Base-by-base conservation (phyloP, 2,888 invertebrate genomes). In the Drosophila neotestacea region DNA sequence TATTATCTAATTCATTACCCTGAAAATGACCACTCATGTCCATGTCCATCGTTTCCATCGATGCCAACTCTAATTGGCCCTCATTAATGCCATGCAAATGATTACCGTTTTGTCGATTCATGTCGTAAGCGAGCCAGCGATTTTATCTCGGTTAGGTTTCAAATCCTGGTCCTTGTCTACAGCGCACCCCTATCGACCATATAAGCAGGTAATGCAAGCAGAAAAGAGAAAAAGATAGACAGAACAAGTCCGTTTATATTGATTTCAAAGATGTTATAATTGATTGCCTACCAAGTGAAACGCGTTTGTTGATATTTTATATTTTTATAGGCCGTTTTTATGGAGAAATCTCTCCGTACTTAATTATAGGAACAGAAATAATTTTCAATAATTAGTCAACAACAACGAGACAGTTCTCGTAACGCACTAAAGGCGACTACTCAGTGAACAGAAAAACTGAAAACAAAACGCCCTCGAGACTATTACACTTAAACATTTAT, bases 281-380 rank as follows among this genome's bases (percentile, higher is more conserved):
- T 32, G 16, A 52, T 50, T 44, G 55, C 70, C 41, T 77, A 80
- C 79, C 85, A 76, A 76, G 63, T 60, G 70, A 79, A 81, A 68
- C 71, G 68, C 68, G 79, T 72, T 70, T 70, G 59, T 73, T 73
- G 61, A 62, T 79, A 64, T 73, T 70, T 72, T 81, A 44, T 79
- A 73, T 78, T 74, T 78, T 68, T 73, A 60, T 73, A 70, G 56
- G 46, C 56, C 64, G 67, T 77, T 68, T 73, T 77, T 72, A 34
- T 42, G 68, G 85, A 81, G 77, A 81, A 44, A 72, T 68, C 52
- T 81, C 72, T 82, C 85, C 82, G 75, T 72, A 68, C 79, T 85
- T 70, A 76, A 85, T 79, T 77, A 80, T 85, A 71, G 77, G 67
- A 77, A 83, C 84, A 77, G 70, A 73, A 82, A 83, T 79, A 72